Evolutionary conservation across 2,113 vertebrate species (phyloP), one percentile per base, ranked within the genome.

Genomic region (Cottus gobio): DNA sequence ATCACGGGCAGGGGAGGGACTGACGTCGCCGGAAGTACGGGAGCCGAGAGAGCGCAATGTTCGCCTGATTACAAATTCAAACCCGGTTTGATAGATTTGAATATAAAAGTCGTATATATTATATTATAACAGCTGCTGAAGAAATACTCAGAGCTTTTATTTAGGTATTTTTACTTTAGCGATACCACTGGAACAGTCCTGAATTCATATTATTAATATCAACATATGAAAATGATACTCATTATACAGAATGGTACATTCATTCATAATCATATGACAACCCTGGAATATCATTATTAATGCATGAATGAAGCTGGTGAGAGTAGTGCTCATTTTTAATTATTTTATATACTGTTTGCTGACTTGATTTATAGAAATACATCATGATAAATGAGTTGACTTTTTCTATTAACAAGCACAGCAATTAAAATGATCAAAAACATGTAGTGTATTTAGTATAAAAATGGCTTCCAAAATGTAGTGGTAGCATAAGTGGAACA

Each of bases 11-110:
- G 7, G 2, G 0, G 0, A 13, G 28, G 0, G 0, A 1, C 2
- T 77, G 57, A 91, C 93, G 93, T 75, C 0, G 0, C 6, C 0
- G 0, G 0, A 9, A 0, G 22, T 91, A 95, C 93, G 93, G 94
- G 0, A 50, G n/a, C 79, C 58, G 71, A 24, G 1, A 7, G 31
- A 31, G 54, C 0, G 36, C 87, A 88, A 71, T 6, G 0, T n/a
- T 46, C 2, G 0, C 12, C 0, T 90, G 15, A 93, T 93, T 86
- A 0, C 66, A 85, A 87, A 92, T 91, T 91, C 48, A 87, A 89
- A 89, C 68, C 90, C 75, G 86, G 82, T 82, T 87, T 54, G 80
- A 37, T 42, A 31, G 12, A 58, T 78, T 71, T 36, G 44, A 56
- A 34, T 4, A 26, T n/a, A 42, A 31, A 28, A 30, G 18, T 30